A percentile compares a stretch with the other conserved stretches of the same genome.
These are phyloP conservation scores for Drosophila robusta DNA, from an alignment of 2,888 invertebrate species.

Conservation along the genomic window DNA sequence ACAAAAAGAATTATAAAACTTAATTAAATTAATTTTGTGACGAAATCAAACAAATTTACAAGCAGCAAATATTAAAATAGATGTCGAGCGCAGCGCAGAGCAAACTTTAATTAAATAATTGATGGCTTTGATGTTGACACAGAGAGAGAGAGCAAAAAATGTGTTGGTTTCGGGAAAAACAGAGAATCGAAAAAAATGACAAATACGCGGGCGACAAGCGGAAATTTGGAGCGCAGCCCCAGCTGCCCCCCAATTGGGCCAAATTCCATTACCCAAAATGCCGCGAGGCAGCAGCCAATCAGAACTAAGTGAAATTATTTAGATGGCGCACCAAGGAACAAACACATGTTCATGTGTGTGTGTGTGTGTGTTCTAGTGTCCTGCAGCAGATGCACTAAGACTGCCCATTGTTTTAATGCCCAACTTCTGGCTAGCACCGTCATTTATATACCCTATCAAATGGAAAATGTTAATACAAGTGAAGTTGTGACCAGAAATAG, in stretches of 20 bases:
- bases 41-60: constrained; percentile 40
- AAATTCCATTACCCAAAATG: constrained; percentile 48
- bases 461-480: background rate
- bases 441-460: constrained; percentile 30
- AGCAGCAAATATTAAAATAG: constrained; percentile 10
- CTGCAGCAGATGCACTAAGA: constrained; percentile 55
- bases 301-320: constrained; percentile 56
- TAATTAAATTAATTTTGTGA: constrained; percentile 27
- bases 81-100: constrained; percentile 20
- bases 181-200: constrained; percentile 34
- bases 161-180: constrained; percentile 18
- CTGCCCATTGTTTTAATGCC: constrained; percentile 64
- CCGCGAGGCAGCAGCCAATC: constrained; percentile 35
- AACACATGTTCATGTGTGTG: constrained; percentile 5
- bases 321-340: constrained; percentile 36
- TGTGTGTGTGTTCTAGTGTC: constrained; percentile 25
- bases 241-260: constrained; percentile 36
- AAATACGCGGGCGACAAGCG: constrained; percentile 28
- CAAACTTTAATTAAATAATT: constrained; percentile 70
- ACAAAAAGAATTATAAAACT: constrained; percentile 4
- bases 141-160: constrained; percentile 32
- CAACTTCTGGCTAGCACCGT: constrained; percentile 20
- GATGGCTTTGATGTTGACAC: constrained; percentile 63
- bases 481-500: background rate
- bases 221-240: constrained; percentile 29